Percentiles rank a stretch among this genome's conserved stretches.
phyloP scores from a whole-genome alignment of 1,140 invertebrate species.

The Heterodera schachtii region DNA sequence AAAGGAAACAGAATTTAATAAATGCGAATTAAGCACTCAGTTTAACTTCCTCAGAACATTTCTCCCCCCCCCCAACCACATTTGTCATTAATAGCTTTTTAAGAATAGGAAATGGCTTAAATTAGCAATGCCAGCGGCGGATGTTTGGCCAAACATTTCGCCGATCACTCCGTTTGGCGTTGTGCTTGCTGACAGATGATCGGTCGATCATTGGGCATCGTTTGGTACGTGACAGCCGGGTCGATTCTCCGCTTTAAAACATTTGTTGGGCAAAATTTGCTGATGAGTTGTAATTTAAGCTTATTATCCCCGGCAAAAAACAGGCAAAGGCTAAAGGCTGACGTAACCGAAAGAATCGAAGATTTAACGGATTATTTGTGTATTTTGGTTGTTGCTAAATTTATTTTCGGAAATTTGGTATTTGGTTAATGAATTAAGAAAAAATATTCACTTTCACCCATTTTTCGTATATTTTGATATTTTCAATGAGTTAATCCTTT shows the following conservation, averaged over 20 bases:
- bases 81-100: too few species aligned
- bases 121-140: background rate
- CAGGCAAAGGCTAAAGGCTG: background rate
- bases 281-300: background rate
- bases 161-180: background rate
- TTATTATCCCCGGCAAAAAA: background rate
- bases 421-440: too few species aligned
- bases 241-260: background rate
- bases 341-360: background rate
- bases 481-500: too few species aligned
- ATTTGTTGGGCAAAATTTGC: background rate
- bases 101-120: too few species aligned
- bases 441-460: too few species aligned
- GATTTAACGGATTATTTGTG: background rate
- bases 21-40: too few species aligned
- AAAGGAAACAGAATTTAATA: too few species aligned
- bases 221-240: background rate
- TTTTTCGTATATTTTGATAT: too few species aligned
- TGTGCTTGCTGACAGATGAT: background rate
- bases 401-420: too few species aligned
- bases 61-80: too few species aligned
- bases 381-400: too few species aligned
- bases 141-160: background rate
- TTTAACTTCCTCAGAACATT: too few species aligned
- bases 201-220: background rate